Conservation (phyloP, 2,797 vertebrate species). For the Mustela erminea region DNA sequence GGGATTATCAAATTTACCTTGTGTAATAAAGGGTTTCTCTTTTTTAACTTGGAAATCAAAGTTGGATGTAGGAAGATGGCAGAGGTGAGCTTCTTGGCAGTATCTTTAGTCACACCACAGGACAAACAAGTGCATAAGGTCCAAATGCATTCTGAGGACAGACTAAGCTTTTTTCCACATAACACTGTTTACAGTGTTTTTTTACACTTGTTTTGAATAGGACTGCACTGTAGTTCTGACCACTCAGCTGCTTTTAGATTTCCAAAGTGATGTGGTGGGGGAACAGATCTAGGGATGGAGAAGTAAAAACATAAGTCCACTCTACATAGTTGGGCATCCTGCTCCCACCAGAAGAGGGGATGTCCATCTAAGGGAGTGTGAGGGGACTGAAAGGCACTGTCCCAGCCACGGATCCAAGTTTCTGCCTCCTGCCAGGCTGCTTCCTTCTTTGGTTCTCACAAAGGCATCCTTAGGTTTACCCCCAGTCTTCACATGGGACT, state of each 20-base stretch:
- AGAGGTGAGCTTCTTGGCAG: background rate
- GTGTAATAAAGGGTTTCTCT: background rate
- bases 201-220: background rate
- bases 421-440: background rate
- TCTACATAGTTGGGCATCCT: background rate
- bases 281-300: background rate
- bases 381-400: background rate
- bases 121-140: too few species aligned
- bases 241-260: background rate
- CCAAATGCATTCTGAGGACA: background rate
- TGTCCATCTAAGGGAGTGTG: accelerated
- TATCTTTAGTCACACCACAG: background rate
- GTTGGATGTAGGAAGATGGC: background rate
- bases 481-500: background rate
- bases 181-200: background rate
- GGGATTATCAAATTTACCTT: background rate
- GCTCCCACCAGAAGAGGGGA: background rate
- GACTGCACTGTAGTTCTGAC: background rate
- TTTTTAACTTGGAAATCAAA: background rate
- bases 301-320: background rate
- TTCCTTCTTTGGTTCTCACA: background rate
- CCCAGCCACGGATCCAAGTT: accelerated
- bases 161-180: background rate
- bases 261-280: background rate
- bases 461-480: background rate